Conservation (phyloP, 1,140 invertebrate species). For the Limonius californicus region DNA sequence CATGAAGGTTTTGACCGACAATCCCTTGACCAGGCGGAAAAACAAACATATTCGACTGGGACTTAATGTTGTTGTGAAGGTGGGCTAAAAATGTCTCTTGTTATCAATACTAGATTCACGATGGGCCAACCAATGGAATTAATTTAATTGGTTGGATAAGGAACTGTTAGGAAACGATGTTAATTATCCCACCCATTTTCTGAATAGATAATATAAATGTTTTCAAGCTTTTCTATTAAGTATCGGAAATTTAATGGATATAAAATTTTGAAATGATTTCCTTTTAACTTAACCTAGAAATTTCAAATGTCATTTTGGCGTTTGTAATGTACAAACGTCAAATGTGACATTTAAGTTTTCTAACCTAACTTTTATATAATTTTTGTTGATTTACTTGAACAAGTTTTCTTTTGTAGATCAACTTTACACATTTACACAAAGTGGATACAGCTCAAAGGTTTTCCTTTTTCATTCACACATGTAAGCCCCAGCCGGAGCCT, state of each 20-base stretch:
- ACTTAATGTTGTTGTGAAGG: constrained; percentile 44
- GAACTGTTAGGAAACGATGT: no score
- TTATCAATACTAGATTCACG: neutral
- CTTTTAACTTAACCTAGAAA: no score
- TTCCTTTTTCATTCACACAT: constrained; percentile 43
- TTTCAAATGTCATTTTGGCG: no score
- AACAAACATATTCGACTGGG: constrained; percentile 42
- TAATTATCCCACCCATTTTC: no score
- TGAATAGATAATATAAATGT: no score
- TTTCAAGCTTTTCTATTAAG: no score
- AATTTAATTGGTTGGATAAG: neutral
- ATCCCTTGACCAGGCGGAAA: constrained; percentile 36
- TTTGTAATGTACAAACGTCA: no score
- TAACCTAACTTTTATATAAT: no score
- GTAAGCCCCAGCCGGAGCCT: constrained; percentile 38
- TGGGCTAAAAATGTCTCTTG: constrained; percentile 19
- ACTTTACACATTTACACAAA: constrained; percentile 42
- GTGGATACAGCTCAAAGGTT: constrained; percentile 32
- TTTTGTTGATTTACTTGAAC: no score
- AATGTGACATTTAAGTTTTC: no score
- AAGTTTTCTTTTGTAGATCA: constrained; percentile 36
- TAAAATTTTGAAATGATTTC: no score
- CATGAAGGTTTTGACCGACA: constrained; percentile 44
- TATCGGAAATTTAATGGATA: no score
- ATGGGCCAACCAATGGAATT: neutral